These are phyloP conservation scores for Luscinia megarhynchos DNA, from an alignment of 2,797 vertebrate species.

Conservation along the genomic window DNA sequence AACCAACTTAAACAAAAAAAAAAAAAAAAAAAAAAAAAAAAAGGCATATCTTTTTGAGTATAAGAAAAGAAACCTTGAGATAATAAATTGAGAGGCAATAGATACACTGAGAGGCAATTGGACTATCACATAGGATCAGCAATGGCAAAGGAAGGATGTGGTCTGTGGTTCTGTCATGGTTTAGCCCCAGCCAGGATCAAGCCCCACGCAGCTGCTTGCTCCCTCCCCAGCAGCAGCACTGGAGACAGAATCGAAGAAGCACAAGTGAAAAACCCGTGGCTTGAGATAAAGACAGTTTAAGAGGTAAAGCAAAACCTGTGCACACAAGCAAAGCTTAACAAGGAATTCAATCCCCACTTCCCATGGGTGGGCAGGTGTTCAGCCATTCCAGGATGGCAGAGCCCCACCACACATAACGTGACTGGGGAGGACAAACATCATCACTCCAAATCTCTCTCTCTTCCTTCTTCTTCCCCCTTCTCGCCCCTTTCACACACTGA, in stretches of 20 bases:
- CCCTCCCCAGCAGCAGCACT: background rate
- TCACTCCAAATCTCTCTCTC: background rate
- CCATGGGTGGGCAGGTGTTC: background rate
- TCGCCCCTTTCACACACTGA: rapidly evolving
- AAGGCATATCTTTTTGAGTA: no score
- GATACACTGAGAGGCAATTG: no score
- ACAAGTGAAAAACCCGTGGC: background rate
- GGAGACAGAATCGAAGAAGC: background rate
- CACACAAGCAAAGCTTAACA: background rate
- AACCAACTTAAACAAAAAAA: no score
- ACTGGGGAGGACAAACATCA: background rate
- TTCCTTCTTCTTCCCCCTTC: background rate
- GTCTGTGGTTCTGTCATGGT: no score
- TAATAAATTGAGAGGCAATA: no score
- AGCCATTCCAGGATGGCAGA: background rate
- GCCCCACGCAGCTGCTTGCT: no score
- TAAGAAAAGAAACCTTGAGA: no score
- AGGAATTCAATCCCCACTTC: background rate
- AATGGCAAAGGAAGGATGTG: no score
- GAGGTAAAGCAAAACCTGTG: background rate
- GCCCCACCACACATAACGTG: no score
- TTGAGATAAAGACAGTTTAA: background rate
- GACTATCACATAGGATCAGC: no score
- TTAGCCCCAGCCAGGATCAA: no score
- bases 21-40: no score